Evolutionary conservation across 1,140 invertebrate species (phyloP).

Genomic region (Bathynomus jamesi): DNA sequence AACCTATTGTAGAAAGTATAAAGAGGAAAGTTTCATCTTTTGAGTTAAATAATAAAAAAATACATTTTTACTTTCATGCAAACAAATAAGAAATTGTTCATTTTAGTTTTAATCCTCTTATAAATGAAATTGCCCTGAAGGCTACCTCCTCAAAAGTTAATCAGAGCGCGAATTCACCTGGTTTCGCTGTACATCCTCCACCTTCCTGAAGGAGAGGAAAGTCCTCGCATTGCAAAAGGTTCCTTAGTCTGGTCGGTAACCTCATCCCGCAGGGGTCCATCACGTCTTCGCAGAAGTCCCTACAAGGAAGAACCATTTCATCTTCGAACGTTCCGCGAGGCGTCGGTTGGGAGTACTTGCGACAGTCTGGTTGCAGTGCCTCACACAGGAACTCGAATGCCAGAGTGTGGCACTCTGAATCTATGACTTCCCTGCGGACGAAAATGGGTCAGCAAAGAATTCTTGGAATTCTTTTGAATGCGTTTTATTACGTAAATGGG

Average conservation of each 20-base stretch:
- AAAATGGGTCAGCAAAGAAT: too few relatives aligned
- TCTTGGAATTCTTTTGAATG: too few relatives aligned
- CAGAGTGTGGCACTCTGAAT: conserved; percentile 74
- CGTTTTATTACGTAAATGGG: too few relatives aligned
- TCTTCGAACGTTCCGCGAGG: conserved; percentile 41
- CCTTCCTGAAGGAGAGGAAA: conserved; percentile 56
- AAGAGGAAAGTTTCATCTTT: too few relatives aligned
- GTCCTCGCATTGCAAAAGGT: conserved; percentile 20
- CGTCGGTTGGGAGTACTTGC: conserved; percentile 23
- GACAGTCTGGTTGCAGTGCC: conserved; percentile 59
- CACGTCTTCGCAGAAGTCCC: conserved; percentile 75
- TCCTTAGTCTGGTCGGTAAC: conserved; percentile 57
- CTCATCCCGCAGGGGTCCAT: conserved; percentile 68
- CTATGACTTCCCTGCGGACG: conserved; percentile 61
- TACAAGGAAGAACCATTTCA: conserved; percentile 60
- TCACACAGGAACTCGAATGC: conserved; percentile 80
- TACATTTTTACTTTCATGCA: too few relatives aligned
- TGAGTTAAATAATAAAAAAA: too few relatives aligned
- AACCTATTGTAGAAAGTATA: too few relatives aligned
- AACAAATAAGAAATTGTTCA: too few relatives aligned
- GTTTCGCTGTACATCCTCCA: conserved; percentile 63
- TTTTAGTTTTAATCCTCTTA: too few relatives aligned
- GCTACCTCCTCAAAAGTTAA: too few relatives aligned
- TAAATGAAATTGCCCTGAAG: too few relatives aligned
- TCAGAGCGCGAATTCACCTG: conserved; percentile 57